Conservation (phyloP, 2,113 vertebrate species). For the Oxygymnocypris stewartii region DNA sequence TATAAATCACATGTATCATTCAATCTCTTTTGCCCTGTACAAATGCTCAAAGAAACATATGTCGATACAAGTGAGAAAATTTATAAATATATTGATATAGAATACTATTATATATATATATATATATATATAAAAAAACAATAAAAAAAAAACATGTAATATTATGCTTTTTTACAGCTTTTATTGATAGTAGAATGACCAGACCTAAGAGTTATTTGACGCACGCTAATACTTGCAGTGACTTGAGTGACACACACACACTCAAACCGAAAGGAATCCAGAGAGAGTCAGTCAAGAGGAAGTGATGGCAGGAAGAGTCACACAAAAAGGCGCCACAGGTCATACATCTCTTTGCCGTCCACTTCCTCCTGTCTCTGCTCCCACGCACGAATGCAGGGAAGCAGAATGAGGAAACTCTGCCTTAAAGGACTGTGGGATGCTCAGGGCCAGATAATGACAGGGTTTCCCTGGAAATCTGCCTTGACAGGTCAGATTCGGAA, state of each 20-base stretch:
- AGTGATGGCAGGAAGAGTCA: constrained; percentile 49
- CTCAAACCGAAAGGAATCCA: constrained; percentile 19
- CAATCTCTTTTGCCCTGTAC: no score
- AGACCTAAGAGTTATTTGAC: no score
- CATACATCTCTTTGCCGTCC: constrained; percentile 50
- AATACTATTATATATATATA: no score
- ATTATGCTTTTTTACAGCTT: no score
- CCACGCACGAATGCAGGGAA: constrained; percentile 55
- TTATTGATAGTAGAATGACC: no score
- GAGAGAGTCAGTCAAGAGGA: constrained; percentile 42
- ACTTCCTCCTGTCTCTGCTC: constrained; percentile 44
- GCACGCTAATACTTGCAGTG: no score
- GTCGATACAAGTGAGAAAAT: no score
- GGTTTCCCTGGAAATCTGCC: constrained; percentile 19
- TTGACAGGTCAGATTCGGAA: constrained; percentile 28
- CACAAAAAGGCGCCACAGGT: constrained; percentile 53
- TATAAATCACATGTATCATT: no score
- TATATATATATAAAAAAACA: no score
- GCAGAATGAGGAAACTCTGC: constrained; percentile 53
- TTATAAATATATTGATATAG: no score
- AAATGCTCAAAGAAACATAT: no score
- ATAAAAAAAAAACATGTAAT: no score
- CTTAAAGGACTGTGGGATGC: constrained; percentile 5
- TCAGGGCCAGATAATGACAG: constrained; percentile 18
- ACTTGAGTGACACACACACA: constrained; percentile 1